Base-by-base conservation (phyloP, 2,888 invertebrate species). In the Herminia tarsipennalis region DNA sequence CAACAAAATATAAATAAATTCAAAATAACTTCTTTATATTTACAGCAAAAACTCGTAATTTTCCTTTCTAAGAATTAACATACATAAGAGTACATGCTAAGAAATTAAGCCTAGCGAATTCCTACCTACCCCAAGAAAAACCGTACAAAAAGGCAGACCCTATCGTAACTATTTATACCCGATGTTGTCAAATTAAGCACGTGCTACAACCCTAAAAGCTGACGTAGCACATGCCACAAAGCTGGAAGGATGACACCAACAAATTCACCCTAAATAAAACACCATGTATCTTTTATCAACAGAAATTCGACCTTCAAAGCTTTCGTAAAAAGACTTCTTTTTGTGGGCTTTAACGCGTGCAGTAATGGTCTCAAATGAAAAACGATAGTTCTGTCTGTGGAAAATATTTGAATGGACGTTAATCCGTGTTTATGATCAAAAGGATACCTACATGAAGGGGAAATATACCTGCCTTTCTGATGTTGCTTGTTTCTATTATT, bases 211-310 rank as follows among this genome's bases (percentile, higher is more conserved):
- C 66, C 64, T 54, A 48, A 59, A 50, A 51, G 59, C 66, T 67
- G 64, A 69, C 64, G 50, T 54, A 43, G 66, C 69, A 58, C 60
- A 59, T 53, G 40, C 50, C 59, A 52, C 58, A 65, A 70, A 62
- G 61, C 58, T 46, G 53, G 61, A 69, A 59, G 61, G 70, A 75
- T 76, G 78, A 78, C 69, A 68, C 65, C 62, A 61, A 72, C 58
- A 63, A 76, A 75, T 70, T 68, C 70, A 72, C 76, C 76, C 77
- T 64, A 67, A 62, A 70, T 66, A 72, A 69, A 72, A 69, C 54
- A 68, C 57, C 52, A 32, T 46, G 33, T 49, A 39, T 52, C 39
- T 39, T 33, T 42, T 50, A 57, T 44, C 29, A 48, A 38, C 36
- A 54, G 27, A 37, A 60, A 40, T 39, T 49, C 49, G 32, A 46